Evolutionary conservation across 2,888 invertebrate species (phyloP).

Genomic region (Nemotelus nigrinus): DNA sequence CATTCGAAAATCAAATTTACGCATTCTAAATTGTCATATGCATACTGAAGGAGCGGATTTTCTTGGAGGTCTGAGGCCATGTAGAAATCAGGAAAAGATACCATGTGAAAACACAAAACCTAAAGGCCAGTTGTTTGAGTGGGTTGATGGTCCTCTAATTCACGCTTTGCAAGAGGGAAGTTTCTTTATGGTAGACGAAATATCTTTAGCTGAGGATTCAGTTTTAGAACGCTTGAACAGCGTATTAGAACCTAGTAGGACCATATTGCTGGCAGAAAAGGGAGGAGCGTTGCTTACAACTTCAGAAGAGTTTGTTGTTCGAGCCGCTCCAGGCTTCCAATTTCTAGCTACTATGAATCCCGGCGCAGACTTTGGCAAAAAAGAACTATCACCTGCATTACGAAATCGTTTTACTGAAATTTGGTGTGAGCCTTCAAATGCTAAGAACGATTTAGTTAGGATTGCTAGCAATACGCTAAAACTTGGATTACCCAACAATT

Average conservation of each 20-base stretch:
- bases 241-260: conserved; percentile 91
- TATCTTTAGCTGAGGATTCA: conserved; percentile 97
- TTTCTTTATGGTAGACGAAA: conserved; percentile 96
- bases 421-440: conserved; percentile 88
- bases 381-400: conserved; percentile 96
- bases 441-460: conserved; percentile 76
- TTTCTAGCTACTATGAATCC: conserved; percentile 99
- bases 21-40: conserved; percentile 96
- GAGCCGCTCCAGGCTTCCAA: conserved; percentile 81
- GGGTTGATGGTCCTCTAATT: conserved; percentile 97
- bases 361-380: conserved; percentile 99
- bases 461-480: conserved; percentile 85
- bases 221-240: conserved; percentile 98
- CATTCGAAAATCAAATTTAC: conserved; percentile 72
- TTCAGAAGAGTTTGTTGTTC: conserved; percentile 68
- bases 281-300: conserved; percentile 66
- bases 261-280: conserved; percentile 90
- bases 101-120: conserved; percentile 51
- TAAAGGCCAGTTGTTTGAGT: conserved; percentile 82
- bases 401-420: conserved; percentile 98
- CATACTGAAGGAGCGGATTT: conserved; percentile 99
- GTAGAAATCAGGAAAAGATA: conserved; percentile 69
- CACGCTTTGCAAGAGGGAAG: conserved; percentile 88
- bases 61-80: conserved; percentile 93
- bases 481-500: conserved; percentile 67